These are phyloP conservation scores for Neuroterus valhalla DNA, from an alignment of 1,140 invertebrate species.

Conservation along the genomic window DNA sequence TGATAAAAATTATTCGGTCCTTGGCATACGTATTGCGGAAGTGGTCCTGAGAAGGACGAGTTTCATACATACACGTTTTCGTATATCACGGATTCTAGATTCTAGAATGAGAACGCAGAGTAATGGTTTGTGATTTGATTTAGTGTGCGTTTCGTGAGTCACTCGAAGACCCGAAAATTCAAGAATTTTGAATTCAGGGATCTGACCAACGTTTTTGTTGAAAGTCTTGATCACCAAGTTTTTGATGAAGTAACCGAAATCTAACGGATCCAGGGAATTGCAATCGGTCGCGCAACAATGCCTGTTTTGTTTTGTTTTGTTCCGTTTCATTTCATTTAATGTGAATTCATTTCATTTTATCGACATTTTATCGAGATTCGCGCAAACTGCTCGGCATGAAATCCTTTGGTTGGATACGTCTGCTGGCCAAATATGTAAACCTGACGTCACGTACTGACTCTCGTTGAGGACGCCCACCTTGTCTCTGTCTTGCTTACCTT, in stretches of 20 bases:
- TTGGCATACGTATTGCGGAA: slow-evolving; percentile 43
- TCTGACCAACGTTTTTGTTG: neutral
- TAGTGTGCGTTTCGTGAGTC: slow-evolving; percentile 45
- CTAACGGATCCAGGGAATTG: neutral
- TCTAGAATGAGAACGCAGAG: slow-evolving; percentile 29
- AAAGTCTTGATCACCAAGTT: slow-evolving; percentile 27
- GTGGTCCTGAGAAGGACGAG: slow-evolving; percentile 39
- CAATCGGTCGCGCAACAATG: slow-evolving; percentile 22
- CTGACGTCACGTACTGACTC: slow-evolving; percentile 67
- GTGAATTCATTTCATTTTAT: slow-evolving; percentile 33
- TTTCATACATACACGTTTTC: slow-evolving; percentile 4
- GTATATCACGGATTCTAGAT: neutral
- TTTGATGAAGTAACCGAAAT: slow-evolving; percentile 16
- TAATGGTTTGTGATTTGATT: slow-evolving; percentile 11
- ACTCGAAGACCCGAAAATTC: slow-evolving; percentile 30
- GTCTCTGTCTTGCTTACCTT: slow-evolving; percentile 29
- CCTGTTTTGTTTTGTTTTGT: neutral
- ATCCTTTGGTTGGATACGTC: slow-evolving; percentile 64
- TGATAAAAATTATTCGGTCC: slow-evolving; percentile 31
- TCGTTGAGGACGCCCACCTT: slow-evolving; percentile 30
- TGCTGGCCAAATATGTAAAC: slow-evolving; percentile 73
- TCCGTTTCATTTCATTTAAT: slow-evolving; percentile 2
- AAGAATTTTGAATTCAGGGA: slow-evolving; percentile 9
- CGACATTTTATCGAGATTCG: slow-evolving; percentile 49
- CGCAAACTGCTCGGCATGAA: slow-evolving; percentile 44